Conservation (phyloP, 2,797 vertebrate genomes). For the Cryptoprocta ferox region DNA sequence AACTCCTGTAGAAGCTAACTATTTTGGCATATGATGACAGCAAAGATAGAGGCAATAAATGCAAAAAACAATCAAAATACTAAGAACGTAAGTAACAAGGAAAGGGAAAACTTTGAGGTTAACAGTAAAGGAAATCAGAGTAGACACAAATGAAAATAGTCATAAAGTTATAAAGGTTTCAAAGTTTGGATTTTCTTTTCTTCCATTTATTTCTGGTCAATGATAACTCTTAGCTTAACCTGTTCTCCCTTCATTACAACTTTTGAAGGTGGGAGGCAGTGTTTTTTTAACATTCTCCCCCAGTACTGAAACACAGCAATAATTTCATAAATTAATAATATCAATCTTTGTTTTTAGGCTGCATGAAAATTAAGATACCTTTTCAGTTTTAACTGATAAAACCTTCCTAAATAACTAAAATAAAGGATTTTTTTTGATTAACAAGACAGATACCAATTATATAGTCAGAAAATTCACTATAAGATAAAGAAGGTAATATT, state of each 20-base stretch:
- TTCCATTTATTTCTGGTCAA: slow-evolving; percentile 37
- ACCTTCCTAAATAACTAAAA: not conserved
- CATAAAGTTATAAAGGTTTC: not conserved
- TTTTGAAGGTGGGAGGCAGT: not conserved
- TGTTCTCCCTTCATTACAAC: not conserved
- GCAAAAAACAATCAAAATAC: slow-evolving; percentile 10
- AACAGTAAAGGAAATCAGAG: not conserved
- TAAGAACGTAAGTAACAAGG: not conserved
- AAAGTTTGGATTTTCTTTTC: not conserved
- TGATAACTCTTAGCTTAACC: not conserved
- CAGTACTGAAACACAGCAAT: not conserved
- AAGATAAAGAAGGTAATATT: not conserved
- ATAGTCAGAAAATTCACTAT: slow-evolving; percentile 16
- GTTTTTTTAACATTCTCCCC: slow-evolving; percentile 33
- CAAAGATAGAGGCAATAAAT: slow-evolving; percentile 40
- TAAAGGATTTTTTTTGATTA: not conserved
- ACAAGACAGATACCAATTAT: slow-evolving; percentile 17
- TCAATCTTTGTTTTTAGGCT: not conserved
- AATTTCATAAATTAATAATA: slow-evolving; percentile 8
- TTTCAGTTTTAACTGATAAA: not conserved
- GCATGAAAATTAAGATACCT: slow-evolving; percentile 16
- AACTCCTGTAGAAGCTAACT: not conserved
- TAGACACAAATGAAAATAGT: not conserved
- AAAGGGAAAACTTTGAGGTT: not conserved
- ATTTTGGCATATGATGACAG: not conserved